A percentile compares a stretch with the other conserved stretches of the same genome.
Conservation (phyloP, 2,797 vertebrate genomes). For the Diplodus sargus region DNA sequence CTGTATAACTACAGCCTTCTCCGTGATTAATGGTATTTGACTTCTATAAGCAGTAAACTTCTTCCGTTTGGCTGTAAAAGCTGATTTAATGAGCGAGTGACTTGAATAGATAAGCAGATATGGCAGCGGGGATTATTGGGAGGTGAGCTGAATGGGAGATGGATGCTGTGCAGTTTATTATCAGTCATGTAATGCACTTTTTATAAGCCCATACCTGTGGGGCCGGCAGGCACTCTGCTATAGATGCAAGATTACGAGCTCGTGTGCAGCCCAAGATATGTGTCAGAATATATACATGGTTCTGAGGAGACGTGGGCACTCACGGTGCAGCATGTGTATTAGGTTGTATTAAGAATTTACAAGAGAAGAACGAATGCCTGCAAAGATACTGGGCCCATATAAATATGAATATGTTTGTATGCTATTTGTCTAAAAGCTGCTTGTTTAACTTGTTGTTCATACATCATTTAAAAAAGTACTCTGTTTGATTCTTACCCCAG, state of each 20-base stretch:
- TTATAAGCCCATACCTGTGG: slow-evolving; percentile 58
- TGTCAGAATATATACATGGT: slow-evolving; percentile 40
- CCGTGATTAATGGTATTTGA: slow-evolving; percentile 70
- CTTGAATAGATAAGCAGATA: slow-evolving; percentile 75
- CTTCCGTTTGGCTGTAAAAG: slow-evolving; percentile 65
- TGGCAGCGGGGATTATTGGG: slow-evolving; percentile 56
- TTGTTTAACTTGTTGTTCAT: background rate
- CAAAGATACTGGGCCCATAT: background rate
- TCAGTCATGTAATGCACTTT: slow-evolving; percentile 69
- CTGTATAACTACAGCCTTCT: slow-evolving; percentile 59
- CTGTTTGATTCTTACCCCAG: slow-evolving; percentile 48
- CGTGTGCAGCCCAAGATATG: slow-evolving; percentile 27
- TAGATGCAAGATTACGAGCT: slow-evolving; percentile 32
- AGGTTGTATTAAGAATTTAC: slow-evolving; percentile 41
- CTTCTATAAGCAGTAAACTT: slow-evolving; percentile 74
- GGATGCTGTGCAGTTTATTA: slow-evolving; percentile 67
- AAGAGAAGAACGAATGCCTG: slow-evolving; percentile 24
- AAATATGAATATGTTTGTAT: slow-evolving; percentile 6
- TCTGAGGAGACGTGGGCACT: slow-evolving; percentile 26
- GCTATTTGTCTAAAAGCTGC: slow-evolving; percentile 2
- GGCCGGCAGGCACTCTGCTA: slow-evolving; percentile 36
- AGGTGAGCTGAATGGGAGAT: slow-evolving; percentile 65
- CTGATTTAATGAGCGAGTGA: slow-evolving; percentile 71
- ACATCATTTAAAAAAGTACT: background rate
- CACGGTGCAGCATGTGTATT: slow-evolving; percentile 6